phyloP scores from a whole-genome alignment of 2,797 vertebrate genomes.

The Balearica regulorum region DNA sequence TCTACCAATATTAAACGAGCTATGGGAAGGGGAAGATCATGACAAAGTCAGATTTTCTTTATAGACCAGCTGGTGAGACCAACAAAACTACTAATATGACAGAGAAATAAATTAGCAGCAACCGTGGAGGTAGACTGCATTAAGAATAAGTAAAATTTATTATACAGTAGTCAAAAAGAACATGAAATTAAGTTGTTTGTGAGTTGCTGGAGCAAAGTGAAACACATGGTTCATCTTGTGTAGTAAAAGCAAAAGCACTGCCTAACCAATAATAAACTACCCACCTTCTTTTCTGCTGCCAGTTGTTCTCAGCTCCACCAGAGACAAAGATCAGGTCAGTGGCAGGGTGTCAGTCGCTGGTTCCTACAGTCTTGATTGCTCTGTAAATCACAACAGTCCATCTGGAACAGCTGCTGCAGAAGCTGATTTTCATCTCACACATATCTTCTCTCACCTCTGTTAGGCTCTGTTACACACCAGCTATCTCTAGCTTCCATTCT shows the following conservation, averaged over 20 bases:
- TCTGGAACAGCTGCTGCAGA: background rate
- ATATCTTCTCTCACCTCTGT: background rate
- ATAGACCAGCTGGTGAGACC: background rate
- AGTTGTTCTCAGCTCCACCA: background rate
- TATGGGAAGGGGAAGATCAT: background rate
- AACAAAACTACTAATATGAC: background rate
- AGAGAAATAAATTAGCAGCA: background rate
- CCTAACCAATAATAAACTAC: background rate
- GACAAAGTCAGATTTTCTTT: background rate
- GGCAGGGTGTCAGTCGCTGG: background rate
- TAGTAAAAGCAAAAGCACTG: background rate
- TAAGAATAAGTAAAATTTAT: background rate
- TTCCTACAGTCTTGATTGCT: background rate
- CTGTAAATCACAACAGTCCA: background rate
- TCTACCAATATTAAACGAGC: background rate
- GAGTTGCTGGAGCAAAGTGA: background rate
- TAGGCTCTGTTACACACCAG: background rate
- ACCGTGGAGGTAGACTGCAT: background rate
- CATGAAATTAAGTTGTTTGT: background rate
- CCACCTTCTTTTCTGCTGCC: background rate
- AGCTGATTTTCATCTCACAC: background rate
- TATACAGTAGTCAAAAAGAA: background rate
- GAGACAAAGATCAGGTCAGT: background rate
- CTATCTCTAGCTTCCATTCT: background rate
- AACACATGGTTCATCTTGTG: background rate